Percentiles rank a stretch among this genome's conserved stretches.
These are phyloP conservation scores for Drosophila orena DNA, from an alignment of 1,140 invertebrate genomes.

Conservation along the genomic window DNA sequence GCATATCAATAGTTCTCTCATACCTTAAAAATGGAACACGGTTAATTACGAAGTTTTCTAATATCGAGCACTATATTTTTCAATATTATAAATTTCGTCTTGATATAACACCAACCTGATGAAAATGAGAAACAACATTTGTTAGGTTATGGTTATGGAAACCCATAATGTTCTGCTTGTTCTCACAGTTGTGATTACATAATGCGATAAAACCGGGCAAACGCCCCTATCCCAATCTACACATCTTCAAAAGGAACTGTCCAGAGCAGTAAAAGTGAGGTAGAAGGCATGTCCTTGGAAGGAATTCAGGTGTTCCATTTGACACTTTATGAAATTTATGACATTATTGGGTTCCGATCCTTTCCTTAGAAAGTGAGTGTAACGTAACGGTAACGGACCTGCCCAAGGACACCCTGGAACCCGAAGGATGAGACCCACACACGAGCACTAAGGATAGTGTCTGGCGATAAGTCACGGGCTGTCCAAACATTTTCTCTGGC, in stretches of 20 bases:
- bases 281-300: constrained; percentile 28
- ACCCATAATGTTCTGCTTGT: not conserved
- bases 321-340: constrained; percentile 83
- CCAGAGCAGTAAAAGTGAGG: constrained; percentile 1
- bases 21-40: not conserved
- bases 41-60: not conserved
- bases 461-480: constrained; percentile 41
- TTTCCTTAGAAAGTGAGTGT: constrained; percentile 71
- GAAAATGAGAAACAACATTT: not conserved
- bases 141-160: not conserved
- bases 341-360: constrained; percentile 63
- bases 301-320: constrained; percentile 73
- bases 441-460: constrained; percentile 9
- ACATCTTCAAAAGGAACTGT: not conserved
- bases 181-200: constrained; percentile 31
- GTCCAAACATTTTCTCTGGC: constrained; percentile 57
- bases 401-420: constrained; percentile 54
- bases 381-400: constrained; percentile 71
- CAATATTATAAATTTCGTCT: too few relatives aligned
- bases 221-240: constrained; percentile 55
- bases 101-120: constrained; percentile 3
- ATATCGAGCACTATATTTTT: too few relatives aligned
- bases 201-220: constrained; percentile 35
- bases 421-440: constrained; percentile 14
- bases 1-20: constrained; percentile 13